A percentile compares a stretch with the other conserved stretches of the same genome.
These are phyloP conservation scores for Orientallactaga sibirica DNA, from an alignment of 2,797 vertebrate species.

Conservation along the genomic window DNA sequence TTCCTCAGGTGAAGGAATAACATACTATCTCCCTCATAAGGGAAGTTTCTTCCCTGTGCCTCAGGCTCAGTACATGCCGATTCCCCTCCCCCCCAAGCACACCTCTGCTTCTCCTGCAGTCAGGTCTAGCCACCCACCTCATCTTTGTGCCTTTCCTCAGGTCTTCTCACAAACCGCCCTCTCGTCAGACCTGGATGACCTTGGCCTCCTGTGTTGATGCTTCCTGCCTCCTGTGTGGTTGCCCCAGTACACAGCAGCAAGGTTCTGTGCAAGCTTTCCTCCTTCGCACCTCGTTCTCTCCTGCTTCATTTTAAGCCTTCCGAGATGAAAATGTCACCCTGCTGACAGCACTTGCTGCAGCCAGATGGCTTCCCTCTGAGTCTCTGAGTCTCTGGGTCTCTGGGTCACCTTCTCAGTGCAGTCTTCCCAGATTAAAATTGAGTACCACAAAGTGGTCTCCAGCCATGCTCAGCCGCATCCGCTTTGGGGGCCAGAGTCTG, in stretches of 20 bases:
- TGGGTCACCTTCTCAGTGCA: background rate
- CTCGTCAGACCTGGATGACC: background rate
- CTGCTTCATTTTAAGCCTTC: background rate
- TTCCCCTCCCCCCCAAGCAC: background rate
- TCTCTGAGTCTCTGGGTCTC: background rate
- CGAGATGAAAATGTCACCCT: background rate
- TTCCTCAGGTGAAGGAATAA: background rate
- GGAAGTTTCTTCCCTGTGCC: background rate
- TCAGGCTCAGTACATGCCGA: background rate
- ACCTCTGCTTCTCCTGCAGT: background rate
- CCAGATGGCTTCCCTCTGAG: background rate
- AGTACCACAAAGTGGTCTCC: background rate
- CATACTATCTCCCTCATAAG: background rate
- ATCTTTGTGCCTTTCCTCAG: background rate
- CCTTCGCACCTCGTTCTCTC: background rate
- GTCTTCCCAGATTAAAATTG: constrained; percentile 44
- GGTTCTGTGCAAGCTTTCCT: background rate
- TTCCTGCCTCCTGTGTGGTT: too few relatives aligned
- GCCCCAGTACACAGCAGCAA: background rate
- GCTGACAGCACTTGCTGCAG: background rate
- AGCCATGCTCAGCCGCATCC: constrained; percentile 29
- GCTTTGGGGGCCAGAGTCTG: constrained; percentile 83
- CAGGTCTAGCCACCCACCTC: background rate
- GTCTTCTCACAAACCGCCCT: background rate
- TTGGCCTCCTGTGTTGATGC: background rate